Base-by-base conservation (phyloP, 2,888 invertebrate species). In the Torymus aiolomorphi region DNA sequence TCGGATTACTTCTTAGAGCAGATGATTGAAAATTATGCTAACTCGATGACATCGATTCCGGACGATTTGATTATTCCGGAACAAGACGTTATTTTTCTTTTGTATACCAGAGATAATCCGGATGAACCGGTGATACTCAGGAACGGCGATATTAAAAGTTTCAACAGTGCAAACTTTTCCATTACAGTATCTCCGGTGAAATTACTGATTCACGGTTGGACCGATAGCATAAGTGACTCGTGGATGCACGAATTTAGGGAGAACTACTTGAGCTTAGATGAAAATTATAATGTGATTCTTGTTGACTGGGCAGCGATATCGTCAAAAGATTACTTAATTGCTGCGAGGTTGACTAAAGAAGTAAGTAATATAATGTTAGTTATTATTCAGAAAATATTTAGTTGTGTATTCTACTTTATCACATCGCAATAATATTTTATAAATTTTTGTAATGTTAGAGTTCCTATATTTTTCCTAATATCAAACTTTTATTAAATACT, bases 201-300 rank as follows among this genome's bases (percentile, higher is more conserved):
- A 85, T 84, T 92, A n/a, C 83, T 92, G 3, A 87, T 92, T 31
- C 92, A 92, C 76, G 92, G 92, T 20, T 92, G 91, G 91, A 88
- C 89, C 2, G 91, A 91, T 80, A 90, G 88, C 71, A 87, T 86
- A 16, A 85, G 85, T 52, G 85, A 87, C 16, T 82, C 80, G 12
- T 89, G 89, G 89, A 74, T 88, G 8, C 84, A 83, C n/a, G 82
- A 86, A 1, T 84, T 56, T 42, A 42, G 42, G 8, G 8, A 42
- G 42, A 42, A 42, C 8, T 42, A 42, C 42, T 42, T 42, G 8
- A 42, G 8, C 42, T 42, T 42, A 42, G 42, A 8, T 42, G 8
- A 8, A 8, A 42, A 91, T 80, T 90, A 88, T 79, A 93, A 92
- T 82, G 88, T 93, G 2, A 89, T 93, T 42, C 88, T 89, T 12